A percentile compares a stretch with the other conserved stretches of the same genome.
phyloP scores from a whole-genome alignment of 2,888 invertebrate genomes.

The Drosophila limbata region DNA sequence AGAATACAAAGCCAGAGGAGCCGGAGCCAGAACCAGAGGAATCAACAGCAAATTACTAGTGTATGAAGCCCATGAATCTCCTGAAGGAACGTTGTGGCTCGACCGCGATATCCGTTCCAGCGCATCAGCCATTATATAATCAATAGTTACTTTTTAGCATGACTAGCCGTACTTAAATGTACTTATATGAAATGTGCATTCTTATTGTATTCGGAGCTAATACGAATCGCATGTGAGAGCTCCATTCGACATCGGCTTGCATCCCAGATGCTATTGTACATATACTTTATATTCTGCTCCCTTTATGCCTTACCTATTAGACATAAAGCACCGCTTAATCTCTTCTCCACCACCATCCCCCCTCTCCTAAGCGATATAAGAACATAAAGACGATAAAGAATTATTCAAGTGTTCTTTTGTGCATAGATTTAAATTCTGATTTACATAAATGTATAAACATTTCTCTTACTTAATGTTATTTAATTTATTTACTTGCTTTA shows the following conservation, averaged over 20 bases:
- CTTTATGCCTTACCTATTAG: conserved; percentile 42
- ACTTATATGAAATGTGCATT: conserved; percentile 30
- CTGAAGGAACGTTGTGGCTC: conserved; percentile 5
- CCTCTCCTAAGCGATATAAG: conserved; percentile 1
- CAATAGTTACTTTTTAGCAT: conserved; percentile 56
- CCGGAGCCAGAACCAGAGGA: conserved; percentile 17
- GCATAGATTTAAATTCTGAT: conserved; percentile 23
- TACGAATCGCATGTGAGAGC: not conserved
- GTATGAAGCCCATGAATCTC: conserved; percentile 1
- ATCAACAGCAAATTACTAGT: conserved; percentile 40
- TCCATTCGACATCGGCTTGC: not conserved
- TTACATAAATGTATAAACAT: conserved; percentile 22
- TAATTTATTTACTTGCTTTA: conserved; percentile 28
- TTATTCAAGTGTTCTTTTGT: conserved; percentile 13
- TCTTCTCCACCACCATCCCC: not conserved
- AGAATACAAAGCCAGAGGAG: conserved; percentile 18
- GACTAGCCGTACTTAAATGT: conserved; percentile 32
- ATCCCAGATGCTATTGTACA: conserved; percentile 24
- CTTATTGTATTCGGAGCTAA: conserved; percentile 25
- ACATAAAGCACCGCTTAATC: conserved; percentile 41
- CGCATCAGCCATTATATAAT: conserved; percentile 37
- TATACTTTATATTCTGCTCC: conserved; percentile 21
- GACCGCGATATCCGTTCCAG: not conserved
- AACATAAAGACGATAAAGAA: conserved; percentile 15
- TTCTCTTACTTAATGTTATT: conserved; percentile 22